A percentile compares a stretch with the other conserved stretches of the same genome.
Evolutionary conservation across 2,113 vertebrate species (phyloP).

Genomic region (Mionectes macconnelli): DNA sequence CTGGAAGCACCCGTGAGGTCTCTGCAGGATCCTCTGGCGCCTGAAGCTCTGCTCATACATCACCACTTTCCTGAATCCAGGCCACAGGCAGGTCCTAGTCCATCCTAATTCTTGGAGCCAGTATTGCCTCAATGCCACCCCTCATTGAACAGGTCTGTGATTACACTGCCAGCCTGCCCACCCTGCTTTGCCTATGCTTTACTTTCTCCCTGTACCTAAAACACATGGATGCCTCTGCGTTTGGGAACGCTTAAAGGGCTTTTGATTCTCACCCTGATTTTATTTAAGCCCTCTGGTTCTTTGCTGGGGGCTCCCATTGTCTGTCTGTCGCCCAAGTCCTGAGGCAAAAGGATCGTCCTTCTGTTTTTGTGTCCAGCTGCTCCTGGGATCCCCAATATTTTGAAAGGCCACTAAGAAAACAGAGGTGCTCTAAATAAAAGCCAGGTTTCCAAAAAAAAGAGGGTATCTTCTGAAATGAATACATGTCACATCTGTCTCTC

Average conservation of each 20-base stretch:
- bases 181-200: neutral
- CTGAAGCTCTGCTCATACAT: neutral
- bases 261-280: neutral
- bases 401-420: neutral
- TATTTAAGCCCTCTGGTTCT: neutral
- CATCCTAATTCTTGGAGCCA: neutral
- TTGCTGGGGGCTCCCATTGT: neutral
- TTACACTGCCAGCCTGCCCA: neutral
- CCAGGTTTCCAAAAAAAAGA: accelerated
- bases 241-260: neutral
- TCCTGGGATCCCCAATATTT: neutral
- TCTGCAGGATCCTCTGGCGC: neutral
- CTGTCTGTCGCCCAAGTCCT: neutral
- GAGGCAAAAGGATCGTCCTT: neutral
- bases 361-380: neutral
- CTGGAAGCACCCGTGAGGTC: neutral
- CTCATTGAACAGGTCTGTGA: neutral
- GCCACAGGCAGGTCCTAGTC: neutral
- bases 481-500: neutral
- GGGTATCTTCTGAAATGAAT: neutral
- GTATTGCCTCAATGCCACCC: neutral
- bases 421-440: neutral
- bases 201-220: neutral
- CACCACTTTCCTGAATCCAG: neutral
- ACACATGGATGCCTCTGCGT: accelerated